phyloP scores from a whole-genome alignment of 2,113 vertebrate genomes.

The Aepyceros melampus region DNA sequence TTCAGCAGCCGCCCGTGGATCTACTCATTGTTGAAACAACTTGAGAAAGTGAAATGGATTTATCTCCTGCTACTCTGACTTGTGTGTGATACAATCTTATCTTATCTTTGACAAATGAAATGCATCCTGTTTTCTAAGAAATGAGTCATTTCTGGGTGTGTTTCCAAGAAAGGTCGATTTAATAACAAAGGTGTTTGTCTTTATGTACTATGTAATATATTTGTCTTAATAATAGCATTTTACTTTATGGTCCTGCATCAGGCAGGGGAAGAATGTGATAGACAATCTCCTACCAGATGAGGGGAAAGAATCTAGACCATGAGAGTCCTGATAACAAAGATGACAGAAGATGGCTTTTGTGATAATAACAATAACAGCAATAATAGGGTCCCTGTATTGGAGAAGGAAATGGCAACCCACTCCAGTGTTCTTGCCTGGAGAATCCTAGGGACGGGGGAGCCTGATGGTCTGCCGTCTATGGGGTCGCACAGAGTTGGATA shows the following conservation, averaged over 20 bases:
- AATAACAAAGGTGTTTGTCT: conserved; percentile 24
- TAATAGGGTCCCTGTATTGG: neutral
- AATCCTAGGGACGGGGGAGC: no score
- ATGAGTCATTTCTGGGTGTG: neutral
- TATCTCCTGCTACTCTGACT: neutral
- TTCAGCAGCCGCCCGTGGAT: neutral
- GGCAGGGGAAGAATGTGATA: neutral
- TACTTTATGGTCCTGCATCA: neutral
- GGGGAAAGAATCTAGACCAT: neutral
- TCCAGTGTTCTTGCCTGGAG: no score
- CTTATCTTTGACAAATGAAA: neutral
- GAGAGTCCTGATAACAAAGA: neutral
- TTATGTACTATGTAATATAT: neutral
- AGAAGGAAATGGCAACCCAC: no score
- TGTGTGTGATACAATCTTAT: neutral
- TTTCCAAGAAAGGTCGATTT: conserved; percentile 23
- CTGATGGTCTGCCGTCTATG: no score
- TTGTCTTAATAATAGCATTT: neutral
- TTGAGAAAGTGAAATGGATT: conserved; percentile 22
- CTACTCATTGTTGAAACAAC: neutral
- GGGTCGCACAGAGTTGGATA: no score
- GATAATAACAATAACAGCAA: neutral
- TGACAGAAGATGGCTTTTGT: neutral
- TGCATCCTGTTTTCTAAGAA: conserved; percentile 1
- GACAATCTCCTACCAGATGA: neutral